Conservation (phyloP, 2,888 invertebrate species). For the Drosophila leonis region DNA sequence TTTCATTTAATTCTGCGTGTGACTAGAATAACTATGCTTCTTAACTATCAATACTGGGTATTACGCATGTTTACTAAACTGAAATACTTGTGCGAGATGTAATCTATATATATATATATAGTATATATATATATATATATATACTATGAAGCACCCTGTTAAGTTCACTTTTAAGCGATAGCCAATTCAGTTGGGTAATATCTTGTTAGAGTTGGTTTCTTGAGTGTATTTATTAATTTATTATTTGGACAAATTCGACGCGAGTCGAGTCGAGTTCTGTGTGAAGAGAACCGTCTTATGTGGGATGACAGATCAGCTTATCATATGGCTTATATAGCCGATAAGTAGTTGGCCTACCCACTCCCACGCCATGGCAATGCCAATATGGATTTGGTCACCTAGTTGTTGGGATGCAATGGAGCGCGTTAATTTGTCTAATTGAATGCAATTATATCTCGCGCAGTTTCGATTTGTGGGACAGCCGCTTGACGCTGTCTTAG, state of each 20-base stretch:
- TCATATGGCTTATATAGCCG: conserved; percentile 5
- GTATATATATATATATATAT: too few relatives aligned
- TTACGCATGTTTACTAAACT: too few relatives aligned
- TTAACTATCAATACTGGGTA: too few relatives aligned
- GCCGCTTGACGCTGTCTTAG: conserved; percentile 22
- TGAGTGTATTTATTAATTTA: neutral
- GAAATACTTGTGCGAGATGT: too few relatives aligned
- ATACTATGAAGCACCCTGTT: neutral
- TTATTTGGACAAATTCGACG: too few relatives aligned
- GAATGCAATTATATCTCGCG: conserved; percentile 70
- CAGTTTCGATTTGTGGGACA: conserved; percentile 26
- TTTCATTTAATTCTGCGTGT: too few relatives aligned
- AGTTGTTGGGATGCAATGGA: conserved; percentile 57
- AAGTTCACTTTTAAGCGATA: neutral
- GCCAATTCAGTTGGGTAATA: conserved; percentile 18
- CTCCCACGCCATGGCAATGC: conserved; percentile 34
- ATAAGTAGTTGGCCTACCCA: conserved; percentile 23
- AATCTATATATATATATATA: too few relatives aligned
- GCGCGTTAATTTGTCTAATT: conserved; percentile 73
- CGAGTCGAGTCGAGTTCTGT: too few relatives aligned
- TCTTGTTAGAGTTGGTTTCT: conserved; percentile 28
- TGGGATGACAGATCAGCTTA: conserved; percentile 2
- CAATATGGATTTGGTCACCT: conserved; percentile 38
- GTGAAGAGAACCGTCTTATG: neutral
- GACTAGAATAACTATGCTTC: too few relatives aligned